Evolutionary conservation across 2,797 vertebrate genomes (phyloP), one percentile per base, ranked within the genome.

Genomic region (Aphelocoma californica): DNA sequence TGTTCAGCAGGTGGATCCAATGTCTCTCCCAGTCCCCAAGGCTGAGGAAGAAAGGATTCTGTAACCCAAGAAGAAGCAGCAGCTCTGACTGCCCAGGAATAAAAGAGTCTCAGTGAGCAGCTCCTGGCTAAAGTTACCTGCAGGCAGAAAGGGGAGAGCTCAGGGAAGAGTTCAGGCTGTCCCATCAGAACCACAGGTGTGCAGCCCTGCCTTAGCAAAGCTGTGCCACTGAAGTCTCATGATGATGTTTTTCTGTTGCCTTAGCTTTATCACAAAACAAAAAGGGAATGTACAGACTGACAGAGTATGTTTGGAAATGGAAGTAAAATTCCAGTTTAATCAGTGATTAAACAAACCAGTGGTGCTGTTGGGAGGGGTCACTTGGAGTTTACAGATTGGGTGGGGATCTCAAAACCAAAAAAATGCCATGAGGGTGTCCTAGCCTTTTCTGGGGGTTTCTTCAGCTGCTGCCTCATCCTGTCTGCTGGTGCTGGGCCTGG

Each of bases 101-200:
- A 89, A 96, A 97, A 94, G 96, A 97, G 79, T 69, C 87, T n/a
- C 82, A 77, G 94, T 34, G 67, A 94, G 90, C 75, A 89, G 86
- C 71, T 7, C 16, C 54, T 92, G 97, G 96, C 81, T 97, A 93
- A 69, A 94, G 95, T 97, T 97, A 96, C 97, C 95, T 4, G 57
- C 90, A 50, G 94, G 93, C 89, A 97, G 64, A 97, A 95, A 94
- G 79, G 51, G 73, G 60, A 92, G 92, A 82, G 88, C 86, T 93
- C 56, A 72, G 94, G 92, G 81, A 47, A 89, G 86, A 78, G 88
- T 83, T 93, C 53, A 74, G 94, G 90, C 97, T 86, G 92, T 47
- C 20, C 56, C 48, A 17, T 20, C 29, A 47, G 44, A 50, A 2
- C 31, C 51, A 3, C 62, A 36, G 58, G 45, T 42, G 66, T 32